Evolutionary conservation across 2,113 vertebrate species (phyloP).

Genomic region (Synodontis membranacea): DNA sequence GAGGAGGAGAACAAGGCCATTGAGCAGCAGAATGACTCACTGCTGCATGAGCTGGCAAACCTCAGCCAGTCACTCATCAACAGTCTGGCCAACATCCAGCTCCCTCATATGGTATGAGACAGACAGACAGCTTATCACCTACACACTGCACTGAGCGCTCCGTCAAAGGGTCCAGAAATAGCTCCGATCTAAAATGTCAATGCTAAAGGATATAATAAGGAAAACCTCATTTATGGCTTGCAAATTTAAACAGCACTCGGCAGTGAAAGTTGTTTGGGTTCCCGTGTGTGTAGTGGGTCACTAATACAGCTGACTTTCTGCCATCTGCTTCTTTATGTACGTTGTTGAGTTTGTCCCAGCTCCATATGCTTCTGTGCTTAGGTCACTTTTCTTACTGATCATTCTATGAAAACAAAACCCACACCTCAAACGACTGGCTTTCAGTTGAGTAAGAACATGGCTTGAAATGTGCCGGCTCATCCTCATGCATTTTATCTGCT

Average conservation of each 20-base stretch:
- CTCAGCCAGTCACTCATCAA: constrained; percentile 99
- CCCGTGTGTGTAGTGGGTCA: constrained; percentile 28
- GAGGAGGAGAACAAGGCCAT: constrained; percentile 99
- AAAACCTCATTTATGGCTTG: neutral
- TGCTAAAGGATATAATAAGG: neutral
- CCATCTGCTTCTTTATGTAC: constrained; percentile 74
- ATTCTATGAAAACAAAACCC: constrained; percentile 50
- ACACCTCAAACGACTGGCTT: constrained; percentile 47
- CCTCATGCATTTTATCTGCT: constrained; percentile 48
- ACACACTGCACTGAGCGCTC: neutral
- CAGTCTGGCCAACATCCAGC: constrained; percentile 98
- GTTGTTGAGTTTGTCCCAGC: constrained; percentile 58
- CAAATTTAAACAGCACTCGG: constrained; percentile 21
- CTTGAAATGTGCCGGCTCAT: constrained; percentile 54
- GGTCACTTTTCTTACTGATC: constrained; percentile 60
- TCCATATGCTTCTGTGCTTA: constrained; percentile 65
- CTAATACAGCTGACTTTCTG: constrained; percentile 46
- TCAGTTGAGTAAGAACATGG: constrained; percentile 61
- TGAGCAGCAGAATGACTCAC: constrained; percentile 98
- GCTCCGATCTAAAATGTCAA: constrained; percentile 7
- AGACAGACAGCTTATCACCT: constrained; percentile 66
- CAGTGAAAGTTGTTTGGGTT: constrained; percentile 6
- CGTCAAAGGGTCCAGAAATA: constrained; percentile 16
- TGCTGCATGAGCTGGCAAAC: constrained; percentile 96
- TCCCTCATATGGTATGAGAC: constrained; percentile 98